phyloP scores from a whole-genome alignment of 2,888 invertebrate species.

The Tiliacea citrago region DNA sequence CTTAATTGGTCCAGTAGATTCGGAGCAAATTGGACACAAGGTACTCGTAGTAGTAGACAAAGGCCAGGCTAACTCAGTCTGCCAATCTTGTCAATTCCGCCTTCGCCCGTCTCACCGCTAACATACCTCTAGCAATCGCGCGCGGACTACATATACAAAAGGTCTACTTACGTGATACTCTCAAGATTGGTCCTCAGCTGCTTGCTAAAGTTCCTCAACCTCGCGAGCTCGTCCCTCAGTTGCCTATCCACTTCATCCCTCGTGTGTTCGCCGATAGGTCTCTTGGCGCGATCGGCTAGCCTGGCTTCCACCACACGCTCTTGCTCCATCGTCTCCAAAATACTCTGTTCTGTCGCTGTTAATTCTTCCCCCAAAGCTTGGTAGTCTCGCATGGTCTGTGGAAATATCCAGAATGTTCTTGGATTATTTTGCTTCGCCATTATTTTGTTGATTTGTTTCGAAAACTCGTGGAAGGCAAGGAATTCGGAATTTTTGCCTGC shows the following conservation, averaged over 20 bases:
- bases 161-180: constrained; percentile 89
- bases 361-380: constrained; percentile 93
- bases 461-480: background rate
- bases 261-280: constrained; percentile 92
- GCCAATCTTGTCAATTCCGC: too few relatives aligned
- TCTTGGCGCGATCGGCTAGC: constrained; percentile 92
- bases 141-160: background rate
- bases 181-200: constrained; percentile 91
- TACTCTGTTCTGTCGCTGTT: constrained; percentile 91
- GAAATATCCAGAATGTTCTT: constrained; percentile 3
- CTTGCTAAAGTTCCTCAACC: constrained; percentile 90
- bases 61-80: too few relatives aligned
- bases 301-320: constrained; percentile 93
- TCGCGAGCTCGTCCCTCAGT: constrained; percentile 91
- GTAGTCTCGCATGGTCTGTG: constrained; percentile 92
- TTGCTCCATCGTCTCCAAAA: constrained; percentile 92
- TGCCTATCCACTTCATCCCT: constrained; percentile 92
- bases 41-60: too few relatives aligned
- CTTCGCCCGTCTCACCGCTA: too few relatives aligned
- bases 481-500: background rate
- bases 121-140: too few relatives aligned
- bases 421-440: background rate
- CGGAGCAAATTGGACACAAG: too few relatives aligned
- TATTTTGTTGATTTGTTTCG: background rate
- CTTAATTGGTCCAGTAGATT: too few relatives aligned